Conservation (phyloP, 1,140 invertebrate species). For the Drosophila ambigua region DNA sequence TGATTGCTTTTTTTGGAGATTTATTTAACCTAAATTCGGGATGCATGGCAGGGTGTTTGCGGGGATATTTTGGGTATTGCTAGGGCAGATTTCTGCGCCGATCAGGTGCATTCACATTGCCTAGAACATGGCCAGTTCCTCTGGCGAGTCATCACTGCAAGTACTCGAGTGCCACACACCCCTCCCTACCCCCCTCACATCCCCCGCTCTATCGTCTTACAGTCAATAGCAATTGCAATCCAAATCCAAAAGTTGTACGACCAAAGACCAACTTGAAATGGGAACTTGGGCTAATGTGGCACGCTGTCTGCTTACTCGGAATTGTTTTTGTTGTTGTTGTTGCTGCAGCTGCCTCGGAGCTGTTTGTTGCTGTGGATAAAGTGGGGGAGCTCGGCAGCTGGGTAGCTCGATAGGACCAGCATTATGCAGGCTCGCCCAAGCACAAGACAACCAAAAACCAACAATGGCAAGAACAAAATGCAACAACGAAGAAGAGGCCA, state of each 20-base stretch:
- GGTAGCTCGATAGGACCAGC: conserved; percentile 15
- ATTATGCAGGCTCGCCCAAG: conserved; percentile 52
- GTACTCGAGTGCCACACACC: not conserved
- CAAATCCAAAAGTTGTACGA: conserved; percentile 18
- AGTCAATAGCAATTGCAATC: conserved; percentile 48
- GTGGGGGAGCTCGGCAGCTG: not conserved
- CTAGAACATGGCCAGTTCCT: not conserved
- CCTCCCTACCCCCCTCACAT: not conserved
- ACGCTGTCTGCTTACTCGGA: conserved; percentile 31
- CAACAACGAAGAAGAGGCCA: conserved; percentile 14
- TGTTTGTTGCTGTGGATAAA: conserved; percentile 39
- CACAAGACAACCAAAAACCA: conserved; percentile 56
- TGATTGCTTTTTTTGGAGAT: too few relatives aligned
- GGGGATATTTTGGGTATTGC: too few relatives aligned
- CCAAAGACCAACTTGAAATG: conserved; percentile 34
- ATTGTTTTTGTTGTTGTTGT: conserved; percentile 9
- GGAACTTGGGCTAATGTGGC: conserved; percentile 60
- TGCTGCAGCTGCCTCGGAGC: conserved; percentile 33
- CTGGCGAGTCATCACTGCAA: too few relatives aligned
- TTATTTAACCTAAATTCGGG: too few relatives aligned
- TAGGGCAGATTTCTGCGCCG: too few relatives aligned
- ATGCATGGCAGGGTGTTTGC: too few relatives aligned
- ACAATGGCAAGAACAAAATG: conserved; percentile 49
- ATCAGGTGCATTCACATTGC: too few relatives aligned
- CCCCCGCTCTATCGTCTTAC: not conserved